A percentile compares a stretch with the other conserved stretches of the same genome.
phyloP scores from a whole-genome alignment of 2,797 vertebrate genomes.

The Lophura swinhoii region DNA sequence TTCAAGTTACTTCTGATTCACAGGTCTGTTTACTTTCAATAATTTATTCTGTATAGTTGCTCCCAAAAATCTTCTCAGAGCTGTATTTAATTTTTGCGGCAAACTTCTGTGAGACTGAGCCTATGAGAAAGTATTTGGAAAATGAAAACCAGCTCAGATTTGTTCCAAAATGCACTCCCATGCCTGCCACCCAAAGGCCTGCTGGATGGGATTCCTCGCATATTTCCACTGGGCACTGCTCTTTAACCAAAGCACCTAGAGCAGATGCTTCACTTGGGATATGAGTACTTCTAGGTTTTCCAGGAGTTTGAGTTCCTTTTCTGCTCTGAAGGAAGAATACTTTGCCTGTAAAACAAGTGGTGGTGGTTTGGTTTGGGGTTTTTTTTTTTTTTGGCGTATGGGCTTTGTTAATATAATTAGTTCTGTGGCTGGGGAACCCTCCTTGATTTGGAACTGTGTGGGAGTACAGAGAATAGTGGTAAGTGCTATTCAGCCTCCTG shows the following conservation, averaged over 20 bases:
- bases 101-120: neutral
- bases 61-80: neutral
- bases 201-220: neutral
- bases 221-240: neutral
- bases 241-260: neutral
- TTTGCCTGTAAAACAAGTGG: neutral
- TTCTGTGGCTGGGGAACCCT: neutral
- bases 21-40: neutral
- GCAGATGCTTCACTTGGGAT: neutral
- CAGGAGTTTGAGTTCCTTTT: neutral
- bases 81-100: neutral
- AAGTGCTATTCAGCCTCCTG: neutral
- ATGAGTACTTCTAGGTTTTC: neutral
- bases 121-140: neutral
- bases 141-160: neutral
- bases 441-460: accelerated
- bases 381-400: neutral
- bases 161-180: accelerated
- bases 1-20: neutral
- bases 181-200: neutral
- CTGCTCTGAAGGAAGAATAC: neutral
- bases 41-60: neutral
- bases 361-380: neutral
- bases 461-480: neutral
- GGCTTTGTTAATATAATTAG: neutral